phyloP scores from a whole-genome alignment of 1,140 invertebrate species.

The Triops longicaudatus region DNA sequence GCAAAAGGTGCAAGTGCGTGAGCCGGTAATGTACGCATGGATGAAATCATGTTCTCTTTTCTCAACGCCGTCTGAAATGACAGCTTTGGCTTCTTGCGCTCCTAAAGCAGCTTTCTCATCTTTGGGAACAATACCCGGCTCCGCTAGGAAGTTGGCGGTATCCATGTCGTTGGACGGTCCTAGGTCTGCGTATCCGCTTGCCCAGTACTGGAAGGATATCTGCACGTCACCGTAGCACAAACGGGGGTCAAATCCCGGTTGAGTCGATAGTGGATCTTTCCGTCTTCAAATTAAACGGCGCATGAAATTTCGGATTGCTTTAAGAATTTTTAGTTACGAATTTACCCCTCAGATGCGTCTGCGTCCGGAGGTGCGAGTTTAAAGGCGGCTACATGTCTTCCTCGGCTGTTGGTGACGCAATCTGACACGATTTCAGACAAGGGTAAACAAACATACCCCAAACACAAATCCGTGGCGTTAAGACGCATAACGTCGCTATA shows the following conservation, averaged over 20 bases:
- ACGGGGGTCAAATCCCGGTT: constrained; percentile 78
- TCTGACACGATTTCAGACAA: constrained; percentile 63
- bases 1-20: constrained; percentile 83
- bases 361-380: constrained; percentile 57
- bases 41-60: constrained; percentile 59
- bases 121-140: constrained; percentile 30
- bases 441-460: constrained; percentile 72
- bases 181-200: constrained; percentile 32
- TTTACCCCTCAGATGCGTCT: constrained; percentile 44
- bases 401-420: constrained; percentile 67
- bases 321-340: constrained; percentile 44
- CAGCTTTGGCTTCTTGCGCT: constrained; percentile 24
- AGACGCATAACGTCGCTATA: constrained; percentile 30
- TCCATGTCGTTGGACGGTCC: constrained; percentile 30
- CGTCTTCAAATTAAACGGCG: constrained; percentile 33
- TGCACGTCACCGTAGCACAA: constrained; percentile 84
- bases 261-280: constrained; percentile 48
- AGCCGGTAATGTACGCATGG: constrained; percentile 72
- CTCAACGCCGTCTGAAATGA: background rate
- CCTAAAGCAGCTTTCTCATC: constrained; percentile 31
- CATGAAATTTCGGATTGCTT: background rate
- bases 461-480: constrained; percentile 48
- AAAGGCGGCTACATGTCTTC: constrained; percentile 54
- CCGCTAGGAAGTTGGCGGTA: constrained; percentile 16
- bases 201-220: constrained; percentile 58